Conservation (phyloP, 2,888 invertebrate genomes). For the Agrenia bidenticulata region DNA sequence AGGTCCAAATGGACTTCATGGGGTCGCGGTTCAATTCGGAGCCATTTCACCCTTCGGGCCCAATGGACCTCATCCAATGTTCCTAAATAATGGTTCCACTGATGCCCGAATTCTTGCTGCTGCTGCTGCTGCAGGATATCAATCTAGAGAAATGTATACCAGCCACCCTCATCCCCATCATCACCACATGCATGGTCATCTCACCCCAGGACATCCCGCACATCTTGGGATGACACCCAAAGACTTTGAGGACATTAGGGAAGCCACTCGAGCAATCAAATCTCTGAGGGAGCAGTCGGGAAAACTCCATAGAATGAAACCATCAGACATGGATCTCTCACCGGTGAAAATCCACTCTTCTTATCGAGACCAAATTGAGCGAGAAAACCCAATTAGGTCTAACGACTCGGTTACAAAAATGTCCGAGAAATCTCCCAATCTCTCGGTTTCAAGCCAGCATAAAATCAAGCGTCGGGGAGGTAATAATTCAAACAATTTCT, state of each 20-base stretch:
- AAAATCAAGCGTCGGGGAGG: conserved; percentile 40
- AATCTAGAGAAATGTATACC: conserved; percentile 40
- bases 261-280: conserved; percentile 41
- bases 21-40: conserved; percentile 36
- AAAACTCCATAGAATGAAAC: conserved; percentile 36
- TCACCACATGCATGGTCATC: conserved; percentile 30
- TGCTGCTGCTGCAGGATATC: conserved; percentile 47
- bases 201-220: conserved; percentile 20
- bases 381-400: background rate
- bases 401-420: background rate
- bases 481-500: conserved; percentile 52
- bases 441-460: conserved; percentile 18
- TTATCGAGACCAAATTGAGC: background rate
- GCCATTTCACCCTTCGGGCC: conserved; percentile 37
- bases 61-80: conserved; percentile 48
- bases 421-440: conserved; percentile 8
- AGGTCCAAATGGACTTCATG: conserved; percentile 30
- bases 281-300: conserved; percentile 45
- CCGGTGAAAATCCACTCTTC: background rate
- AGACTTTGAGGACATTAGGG: conserved; percentile 45
- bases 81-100: conserved; percentile 39
- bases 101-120: conserved; percentile 48
- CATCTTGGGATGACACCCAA: conserved; percentile 45
- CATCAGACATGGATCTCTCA: conserved; percentile 13
- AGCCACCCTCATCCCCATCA: conserved; percentile 29